Evolutionary conservation across 2,113 vertebrate genomes (phyloP), one percentile per base, ranked within the genome.

Genomic region (Gymnogyps californianus): DNA sequence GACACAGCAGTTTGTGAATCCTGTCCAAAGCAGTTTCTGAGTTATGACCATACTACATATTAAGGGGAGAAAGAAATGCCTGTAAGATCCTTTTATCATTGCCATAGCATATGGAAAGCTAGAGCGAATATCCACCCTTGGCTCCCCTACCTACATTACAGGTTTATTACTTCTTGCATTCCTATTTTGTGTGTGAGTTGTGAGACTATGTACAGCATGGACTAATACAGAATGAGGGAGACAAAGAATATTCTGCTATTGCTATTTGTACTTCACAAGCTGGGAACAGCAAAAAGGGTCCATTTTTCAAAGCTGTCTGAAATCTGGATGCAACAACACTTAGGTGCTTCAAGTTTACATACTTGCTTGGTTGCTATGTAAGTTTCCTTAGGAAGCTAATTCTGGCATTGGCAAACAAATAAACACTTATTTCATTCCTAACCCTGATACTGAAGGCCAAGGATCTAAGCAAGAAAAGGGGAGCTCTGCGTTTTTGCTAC

Each of bases 131-230:
- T 93, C 81, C 66, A 65, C 80, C 75, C 70, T 90, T 97, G 87
- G 87, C 77, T 96, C 29, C 65, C 14, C 54, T 76, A 69, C 66
- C 61, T 66, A 28, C 62, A 74, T 72, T 87, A 34, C 70, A 91
- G 57, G 89, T 96, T 96, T 96, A 96, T 94, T 91, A 76, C 51
- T 87, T 85, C 81, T 89, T 58, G 36, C 93, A 95, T 97, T 97
- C 84, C 70, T 91, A 34, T 89, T 96, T 74, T 79, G 66, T 94
- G 38, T 89, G 54, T 40, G 76, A 90, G 67, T 42, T 91, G 66
- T 80, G 62, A 89, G 77, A 72, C 77, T 46, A 9, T 10, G 57
- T 72, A 85, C 69, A 76, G 58, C 22, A 84, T 12, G 57, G 46
- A 59, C 80, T 87, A 76, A 79, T 40, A 66, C 13, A 62, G 67